Conservation (phyloP, 2,113 vertebrate genomes). For the Hylia prasina region DNA sequence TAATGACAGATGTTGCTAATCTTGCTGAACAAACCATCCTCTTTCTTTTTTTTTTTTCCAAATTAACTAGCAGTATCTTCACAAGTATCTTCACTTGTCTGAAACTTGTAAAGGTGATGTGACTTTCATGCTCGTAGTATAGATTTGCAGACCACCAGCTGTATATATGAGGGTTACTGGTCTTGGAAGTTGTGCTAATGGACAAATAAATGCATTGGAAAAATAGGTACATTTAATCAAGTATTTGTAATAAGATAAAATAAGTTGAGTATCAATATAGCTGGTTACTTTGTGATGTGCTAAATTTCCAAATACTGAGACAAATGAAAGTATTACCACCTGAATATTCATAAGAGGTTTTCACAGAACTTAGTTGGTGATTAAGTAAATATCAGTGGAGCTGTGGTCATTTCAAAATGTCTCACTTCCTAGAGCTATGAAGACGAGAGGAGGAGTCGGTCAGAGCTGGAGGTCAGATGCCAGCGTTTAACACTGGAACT, state of each 20-base stretch:
- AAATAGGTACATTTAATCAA: not conserved
- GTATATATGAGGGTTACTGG: not conserved
- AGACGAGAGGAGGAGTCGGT: slow-evolving; percentile 81
- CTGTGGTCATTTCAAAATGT: not conserved
- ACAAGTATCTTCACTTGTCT: not conserved
- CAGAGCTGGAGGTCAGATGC: slow-evolving; percentile 86
- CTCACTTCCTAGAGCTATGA: slow-evolving; percentile 82
- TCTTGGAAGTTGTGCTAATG: not conserved
- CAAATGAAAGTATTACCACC: not conserved
- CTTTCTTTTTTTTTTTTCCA: not conserved
- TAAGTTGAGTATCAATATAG: not conserved
- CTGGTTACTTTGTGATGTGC: not conserved
- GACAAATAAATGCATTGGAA: not conserved
- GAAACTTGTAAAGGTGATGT: not conserved
- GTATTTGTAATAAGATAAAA: not conserved
- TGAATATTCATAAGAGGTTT: not conserved
- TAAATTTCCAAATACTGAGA: not conserved
- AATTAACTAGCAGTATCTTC: not conserved
- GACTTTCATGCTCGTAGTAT: not conserved
- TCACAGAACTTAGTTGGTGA: not conserved
- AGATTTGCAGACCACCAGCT: not conserved
- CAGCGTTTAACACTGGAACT: slow-evolving; percentile 89
- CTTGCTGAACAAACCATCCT: not conserved
- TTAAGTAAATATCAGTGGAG: not conserved
- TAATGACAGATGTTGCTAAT: not conserved